Base-by-base conservation (phyloP, 2,113 vertebrate species). In the Lophius piscatorius region DNA sequence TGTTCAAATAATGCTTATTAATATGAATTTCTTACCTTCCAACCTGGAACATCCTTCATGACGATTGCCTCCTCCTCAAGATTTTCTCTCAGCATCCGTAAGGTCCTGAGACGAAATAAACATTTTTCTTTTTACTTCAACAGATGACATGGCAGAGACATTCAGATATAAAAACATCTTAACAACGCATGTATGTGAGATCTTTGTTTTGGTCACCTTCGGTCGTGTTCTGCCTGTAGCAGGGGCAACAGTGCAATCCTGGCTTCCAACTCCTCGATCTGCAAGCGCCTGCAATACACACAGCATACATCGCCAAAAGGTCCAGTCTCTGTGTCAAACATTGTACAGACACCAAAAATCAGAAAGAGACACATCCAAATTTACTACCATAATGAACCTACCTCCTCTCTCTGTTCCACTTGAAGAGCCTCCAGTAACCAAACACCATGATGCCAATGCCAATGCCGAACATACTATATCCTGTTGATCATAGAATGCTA, bases 41-140 rank as follows among this genome's bases (percentile, higher is more conserved):
- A 98, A 11, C 88, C 91, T 6, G 95, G 95, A 45, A 98, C 92
- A 0, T 95, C 94, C 82, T 91, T 94, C 96, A 98, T 98, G 85
- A 98, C 64, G 18, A 93, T 26, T 1, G 94, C 93, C 42, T 98
- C 96, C 47, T 97, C 95, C 6, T 98, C 95, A 54, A 98, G 80
- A 76, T 98, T 98, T 82, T 97, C 86, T 22, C 92, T 84, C 57
- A 98, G 54, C 57, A 94, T 59, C 21, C 90, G 90, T 6, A 98
- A 70, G 1, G 56, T 71, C 7, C 95, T 98, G 14, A 39, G 2
- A 14, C 11, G 10, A 21, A 24, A 5, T 1, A 2, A 1, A 62
- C 61, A 54, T 33, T 1, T 4, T 31, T n/a, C n/a, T n/a, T n/a
- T n/a, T n/a, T n/a, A n/a, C n/a, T n/a, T n/a, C n/a, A n/a, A n/a